Evolutionary conservation across 2,113 vertebrate species (phyloP).

Genomic region (Vicugna pacos): DNA sequence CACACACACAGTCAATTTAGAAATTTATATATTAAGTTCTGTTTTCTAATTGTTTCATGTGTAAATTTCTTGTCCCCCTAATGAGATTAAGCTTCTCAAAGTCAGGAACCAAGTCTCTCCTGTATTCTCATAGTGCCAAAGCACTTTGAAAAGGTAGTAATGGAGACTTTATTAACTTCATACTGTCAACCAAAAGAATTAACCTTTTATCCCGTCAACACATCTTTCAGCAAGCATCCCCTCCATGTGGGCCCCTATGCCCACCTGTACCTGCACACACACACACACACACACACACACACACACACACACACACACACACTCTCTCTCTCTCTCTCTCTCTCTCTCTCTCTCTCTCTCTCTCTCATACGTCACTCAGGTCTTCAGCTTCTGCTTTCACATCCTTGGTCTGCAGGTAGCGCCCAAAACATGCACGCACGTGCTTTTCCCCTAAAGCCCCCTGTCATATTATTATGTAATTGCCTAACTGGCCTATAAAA

Average conservation of each 20-base stretch:
- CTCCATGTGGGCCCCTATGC: not conserved
- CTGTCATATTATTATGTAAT: not conserved
- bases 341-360: too few relatives aligned
- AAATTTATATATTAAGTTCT: not conserved
- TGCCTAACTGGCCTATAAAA: not conserved
- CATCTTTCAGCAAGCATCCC: conserved; percentile 4
- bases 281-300: not conserved
- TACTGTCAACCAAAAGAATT: not conserved
- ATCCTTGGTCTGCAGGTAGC: not conserved
- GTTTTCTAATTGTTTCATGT: not conserved
- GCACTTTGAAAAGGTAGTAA: not conserved
- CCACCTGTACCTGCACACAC: not conserved
- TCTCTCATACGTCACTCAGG: not conserved
- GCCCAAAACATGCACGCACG: not conserved
- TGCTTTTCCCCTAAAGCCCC: not conserved
- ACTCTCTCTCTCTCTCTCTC: not conserved
- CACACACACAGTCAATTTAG: not conserved
- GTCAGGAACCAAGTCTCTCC: not conserved
- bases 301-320: too few relatives aligned
- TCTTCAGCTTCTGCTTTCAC: not conserved
- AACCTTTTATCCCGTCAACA: not conserved
- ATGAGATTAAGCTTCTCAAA: conserved; percentile 8
- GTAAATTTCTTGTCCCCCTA: not conserved
- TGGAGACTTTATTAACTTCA: not conserved
- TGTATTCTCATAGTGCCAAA: not conserved